Evolutionary conservation across 2,113 vertebrate genomes (phyloP), one percentile per base, ranked within the genome.

Genomic region (Colinus virginianus): DNA sequence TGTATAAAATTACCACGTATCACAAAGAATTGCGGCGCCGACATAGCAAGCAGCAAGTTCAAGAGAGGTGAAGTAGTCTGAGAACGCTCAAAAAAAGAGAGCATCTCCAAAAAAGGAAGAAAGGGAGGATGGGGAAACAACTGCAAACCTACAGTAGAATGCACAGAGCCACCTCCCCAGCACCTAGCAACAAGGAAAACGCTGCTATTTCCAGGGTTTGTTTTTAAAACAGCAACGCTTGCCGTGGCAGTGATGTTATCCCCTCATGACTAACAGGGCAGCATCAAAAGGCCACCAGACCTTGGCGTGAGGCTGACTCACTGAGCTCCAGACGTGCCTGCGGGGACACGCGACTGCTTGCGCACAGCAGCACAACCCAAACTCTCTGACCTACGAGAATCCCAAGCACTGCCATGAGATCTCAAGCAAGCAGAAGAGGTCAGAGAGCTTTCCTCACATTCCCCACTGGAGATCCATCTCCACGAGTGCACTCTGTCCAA

Each of bases 61-160:
- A 92, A 81, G 11, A 62, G 70, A 90, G 83, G 83, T 88, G 58
- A 95, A 93, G 21, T 6, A 87, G 81, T 78, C 64, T 38, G 51
- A 82, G 71, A 91, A 78, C 28, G 63, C 75, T 90, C 36, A 1
- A 70, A 84, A 79, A 92, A 85, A 67, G 82, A 59, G 3, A 69
- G 7, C 48, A 74, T 61, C 56, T 92, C 91, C 82, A 79, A 87
- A 92, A 85, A 90, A 90, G 85, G 92, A 93, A 90, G 77, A 34
- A 40, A 76, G 21, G 34, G 28, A 88, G 21, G 30, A 56, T 28
- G 87, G 84, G 40, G 55, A 74, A 94, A 83, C 32, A 59, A 67
- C 64, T 56, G 32, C 6, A 55, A 78, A 53, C 11, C 2, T 3
- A 77, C 43, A 87, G 87, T 14, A 63, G 67, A 76, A 66, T 5